These are phyloP conservation scores for Oxyura jamaicensis DNA, from an alignment of 2,113 vertebrate genomes.

Conservation along the genomic window DNA sequence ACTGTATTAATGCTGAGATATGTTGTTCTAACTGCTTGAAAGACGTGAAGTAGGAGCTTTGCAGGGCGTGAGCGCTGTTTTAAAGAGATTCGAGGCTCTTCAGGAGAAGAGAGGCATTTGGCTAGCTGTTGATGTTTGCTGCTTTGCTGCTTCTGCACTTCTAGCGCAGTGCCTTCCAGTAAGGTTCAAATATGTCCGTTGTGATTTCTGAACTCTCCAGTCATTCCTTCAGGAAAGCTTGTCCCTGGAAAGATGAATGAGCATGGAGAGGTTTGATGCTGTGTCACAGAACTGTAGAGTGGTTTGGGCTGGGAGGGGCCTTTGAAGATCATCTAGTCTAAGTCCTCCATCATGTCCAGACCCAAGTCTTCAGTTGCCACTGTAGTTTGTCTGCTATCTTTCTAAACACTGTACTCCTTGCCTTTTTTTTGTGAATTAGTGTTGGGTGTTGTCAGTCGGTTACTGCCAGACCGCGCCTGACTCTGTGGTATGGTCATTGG, in stretches of 20 bases:
- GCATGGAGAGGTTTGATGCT: not conserved
- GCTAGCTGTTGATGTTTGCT: not conserved
- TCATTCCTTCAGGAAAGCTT: not conserved
- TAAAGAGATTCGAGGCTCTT: not conserved
- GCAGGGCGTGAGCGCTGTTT: not conserved
- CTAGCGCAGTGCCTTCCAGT: not conserved
- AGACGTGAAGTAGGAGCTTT: not conserved
- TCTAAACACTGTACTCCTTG: not conserved
- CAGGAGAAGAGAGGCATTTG: not conserved
- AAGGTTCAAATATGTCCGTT: not conserved
- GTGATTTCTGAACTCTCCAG: not conserved
- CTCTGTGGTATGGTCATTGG: not conserved
- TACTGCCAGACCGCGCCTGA: rapidly evolving
- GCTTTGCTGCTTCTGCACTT: not conserved
- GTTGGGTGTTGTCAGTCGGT: not conserved
- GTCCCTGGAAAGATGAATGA: not conserved
- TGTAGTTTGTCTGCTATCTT: not conserved
- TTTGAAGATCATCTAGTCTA: no score
- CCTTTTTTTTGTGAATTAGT: not conserved
- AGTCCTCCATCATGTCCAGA: no score
- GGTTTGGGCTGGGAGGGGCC: no score
- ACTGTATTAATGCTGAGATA: not conserved
- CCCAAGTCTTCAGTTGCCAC: not conserved
- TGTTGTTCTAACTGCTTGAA: not conserved
- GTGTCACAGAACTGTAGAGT: no score